These are phyloP conservation scores for Picathartes gymnocephalus DNA, from an alignment of 2,113 vertebrate genomes.

Conservation along the genomic window DNA sequence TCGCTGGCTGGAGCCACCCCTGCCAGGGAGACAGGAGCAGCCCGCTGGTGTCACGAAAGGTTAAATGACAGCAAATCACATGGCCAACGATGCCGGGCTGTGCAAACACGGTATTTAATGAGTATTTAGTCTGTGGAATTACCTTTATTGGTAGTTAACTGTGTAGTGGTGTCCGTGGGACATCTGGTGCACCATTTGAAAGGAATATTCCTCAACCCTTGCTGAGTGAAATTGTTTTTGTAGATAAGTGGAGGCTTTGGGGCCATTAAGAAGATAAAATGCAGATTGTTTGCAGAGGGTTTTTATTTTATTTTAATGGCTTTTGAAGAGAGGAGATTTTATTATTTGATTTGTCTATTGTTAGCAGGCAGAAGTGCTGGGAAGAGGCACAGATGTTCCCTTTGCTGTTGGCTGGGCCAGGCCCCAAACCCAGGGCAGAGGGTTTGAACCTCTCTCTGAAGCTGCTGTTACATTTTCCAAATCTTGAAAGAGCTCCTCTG, in stretches of 20 bases:
- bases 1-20: background rate
- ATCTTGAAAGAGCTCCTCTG: background rate
- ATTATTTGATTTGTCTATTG: background rate
- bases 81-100: background rate
- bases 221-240: constrained; percentile 44
- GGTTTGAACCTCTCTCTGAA: background rate
- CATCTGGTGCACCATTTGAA: constrained; percentile 31
- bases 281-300: background rate
- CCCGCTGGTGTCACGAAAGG: background rate
- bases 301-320: background rate
- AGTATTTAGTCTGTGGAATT: constrained; percentile 15
- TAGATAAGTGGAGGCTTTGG: constrained; percentile 24
- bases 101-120: background rate
- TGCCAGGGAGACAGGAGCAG: background rate
- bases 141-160: constrained; percentile 30
- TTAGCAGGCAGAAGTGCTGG: constrained; percentile 4
- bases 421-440: background rate
- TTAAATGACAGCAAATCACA: background rate
- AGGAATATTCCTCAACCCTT: constrained; percentile 23
- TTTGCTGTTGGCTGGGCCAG: background rate
- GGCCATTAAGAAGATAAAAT: constrained; percentile 46
- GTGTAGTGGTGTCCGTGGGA: constrained; percentile 28
- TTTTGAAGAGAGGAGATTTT: background rate
- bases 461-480: background rate
- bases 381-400: background rate